Evolutionary conservation across 2,113 vertebrate genomes (phyloP).

Genomic region (Ameiurus melas): DNA sequence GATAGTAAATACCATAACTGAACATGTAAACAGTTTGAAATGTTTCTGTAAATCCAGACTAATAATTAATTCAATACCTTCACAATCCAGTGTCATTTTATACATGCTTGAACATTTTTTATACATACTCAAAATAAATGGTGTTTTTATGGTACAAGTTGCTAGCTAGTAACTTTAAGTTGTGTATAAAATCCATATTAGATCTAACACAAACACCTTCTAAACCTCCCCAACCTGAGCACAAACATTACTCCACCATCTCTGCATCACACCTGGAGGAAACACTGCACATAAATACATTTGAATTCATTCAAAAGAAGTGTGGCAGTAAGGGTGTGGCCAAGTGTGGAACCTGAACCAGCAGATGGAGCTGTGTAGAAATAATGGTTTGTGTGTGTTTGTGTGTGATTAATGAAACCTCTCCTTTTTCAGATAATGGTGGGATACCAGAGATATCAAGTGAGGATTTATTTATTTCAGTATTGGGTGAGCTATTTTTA

Average conservation of each 20-base stretch:
- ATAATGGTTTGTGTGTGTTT: not conserved
- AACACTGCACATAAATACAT: not conserved
- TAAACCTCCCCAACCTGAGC: not conserved
- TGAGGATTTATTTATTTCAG: not conserved
- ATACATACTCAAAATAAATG: not conserved
- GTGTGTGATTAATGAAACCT: not conserved
- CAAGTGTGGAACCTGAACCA: not conserved
- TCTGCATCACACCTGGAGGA: not conserved
- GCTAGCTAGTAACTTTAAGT: not conserved
- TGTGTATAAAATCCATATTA: not conserved
- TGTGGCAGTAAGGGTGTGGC: not conserved
- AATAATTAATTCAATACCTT: slow-evolving; percentile 4
- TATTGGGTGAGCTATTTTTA: not conserved
- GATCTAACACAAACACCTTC: not conserved
- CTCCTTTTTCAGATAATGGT: not conserved
- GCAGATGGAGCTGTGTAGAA: not conserved
- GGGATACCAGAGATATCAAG: not conserved
- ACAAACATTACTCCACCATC: not conserved
- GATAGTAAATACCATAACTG: too few species aligned
- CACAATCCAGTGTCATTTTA: not conserved
- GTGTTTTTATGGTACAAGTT: not conserved
- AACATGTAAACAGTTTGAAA: not conserved
- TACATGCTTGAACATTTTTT: not conserved
- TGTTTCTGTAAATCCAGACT: not conserved
- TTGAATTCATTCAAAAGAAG: not conserved